Evolutionary conservation across 1,140 invertebrate genomes (phyloP), one percentile per base, ranked within the genome.

Genomic region (Papilio dardanus): DNA sequence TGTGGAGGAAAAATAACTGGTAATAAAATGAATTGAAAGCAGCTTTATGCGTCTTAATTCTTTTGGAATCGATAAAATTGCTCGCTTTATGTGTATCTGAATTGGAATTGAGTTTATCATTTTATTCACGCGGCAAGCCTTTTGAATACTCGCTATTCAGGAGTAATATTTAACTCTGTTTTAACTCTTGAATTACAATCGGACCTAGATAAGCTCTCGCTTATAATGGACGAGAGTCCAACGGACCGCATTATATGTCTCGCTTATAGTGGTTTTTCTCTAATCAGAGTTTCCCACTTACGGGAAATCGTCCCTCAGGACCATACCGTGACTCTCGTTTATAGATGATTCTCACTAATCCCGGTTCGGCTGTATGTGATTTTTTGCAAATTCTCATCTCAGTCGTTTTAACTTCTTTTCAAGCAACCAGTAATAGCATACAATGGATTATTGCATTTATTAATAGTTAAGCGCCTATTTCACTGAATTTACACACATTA

Each of bases 81-180:
- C 54, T 28, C 54, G 54, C 54, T 62, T 62, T 62, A 62, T 62
- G 30, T 62, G 21, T 62, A 62, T 62, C 54, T 62, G 54, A 62
- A 62, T 62, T 62, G 54, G 54, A 62, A 62, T 62, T 30, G 24
- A 24, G 54, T 62, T 62, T 62, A 62, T 30, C 54, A 62, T 62
- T 62, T 62, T 62, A 30, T 62, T 62, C 54, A 62, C 24, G 24
- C 54, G 54, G 54, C 54, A 30, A 62, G 54, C 54, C 24, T 62
- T 62, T 62, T 62, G 46, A 19, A 50, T 50, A 21, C 12, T 14
- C 3, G 8, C 24, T 62, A 62, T 62, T 62, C 54, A 62, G 28
- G 21, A 16, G 24, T 28, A 62, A 62, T 28, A 14, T 62, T 62
- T 62, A 62, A 62, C 1, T 62, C 24, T 3, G 6, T 62, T 62